Evolutionary conservation across 2,888 invertebrate genomes (phyloP).

Genomic region (Corythucha ciliata): DNA sequence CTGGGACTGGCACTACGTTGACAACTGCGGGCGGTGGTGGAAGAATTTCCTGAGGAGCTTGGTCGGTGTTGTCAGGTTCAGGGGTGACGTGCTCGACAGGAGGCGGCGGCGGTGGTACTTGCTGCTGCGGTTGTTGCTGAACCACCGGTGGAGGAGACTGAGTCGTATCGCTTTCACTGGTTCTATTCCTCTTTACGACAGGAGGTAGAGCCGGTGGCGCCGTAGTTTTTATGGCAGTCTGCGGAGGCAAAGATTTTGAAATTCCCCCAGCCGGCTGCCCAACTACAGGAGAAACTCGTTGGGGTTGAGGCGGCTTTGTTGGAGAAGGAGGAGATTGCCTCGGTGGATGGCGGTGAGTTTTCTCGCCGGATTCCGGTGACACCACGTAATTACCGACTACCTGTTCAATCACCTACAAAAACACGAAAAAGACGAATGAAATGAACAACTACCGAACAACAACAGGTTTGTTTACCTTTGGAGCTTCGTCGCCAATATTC

Average conservation of each 20-base stretch:
- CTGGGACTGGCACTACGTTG: background rate
- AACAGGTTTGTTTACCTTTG: background rate
- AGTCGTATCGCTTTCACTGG: background rate
- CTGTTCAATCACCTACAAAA: background rate
- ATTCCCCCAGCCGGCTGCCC: background rate
- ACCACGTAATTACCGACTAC: background rate
- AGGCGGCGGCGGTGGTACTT: background rate
- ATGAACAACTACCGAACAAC: background rate
- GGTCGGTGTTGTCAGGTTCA: too few species aligned
- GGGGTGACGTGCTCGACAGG: too few species aligned
- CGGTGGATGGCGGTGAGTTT: too few species aligned
- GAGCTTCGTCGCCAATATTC: background rate
- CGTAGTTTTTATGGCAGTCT: slow-evolving; percentile 18
- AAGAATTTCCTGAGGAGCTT: background rate
- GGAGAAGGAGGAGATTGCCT: too few species aligned
- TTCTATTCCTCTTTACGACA: slow-evolving; percentile 3
- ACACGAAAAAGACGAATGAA: background rate
- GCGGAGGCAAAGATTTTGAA: slow-evolving; percentile 10
- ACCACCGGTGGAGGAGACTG: background rate
- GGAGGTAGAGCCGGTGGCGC: slow-evolving; percentile 15
- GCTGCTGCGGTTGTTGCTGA: background rate
- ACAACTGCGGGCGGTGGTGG: background rate
- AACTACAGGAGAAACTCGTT: background rate
- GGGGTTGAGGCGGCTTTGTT: too few species aligned
- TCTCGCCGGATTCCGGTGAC: too few species aligned